phyloP scores from a whole-genome alignment of 2,888 invertebrate genomes.

The Drosophila rubida region DNA sequence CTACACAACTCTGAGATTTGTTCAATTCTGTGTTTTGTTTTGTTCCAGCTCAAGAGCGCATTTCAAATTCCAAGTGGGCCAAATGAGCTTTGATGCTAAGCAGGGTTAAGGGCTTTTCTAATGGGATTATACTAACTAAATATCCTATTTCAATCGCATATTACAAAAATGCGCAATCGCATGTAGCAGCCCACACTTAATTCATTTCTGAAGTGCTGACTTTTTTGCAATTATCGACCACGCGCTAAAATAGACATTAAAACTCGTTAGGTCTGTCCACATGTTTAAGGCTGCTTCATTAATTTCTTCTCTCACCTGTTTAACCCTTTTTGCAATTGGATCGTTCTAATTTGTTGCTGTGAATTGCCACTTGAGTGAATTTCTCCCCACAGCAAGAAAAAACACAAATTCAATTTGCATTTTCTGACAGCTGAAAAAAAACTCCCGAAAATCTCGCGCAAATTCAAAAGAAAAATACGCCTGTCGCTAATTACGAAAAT shows the following conservation, averaged over 20 bases:
- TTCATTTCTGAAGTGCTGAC: neutral
- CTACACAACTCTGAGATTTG: slow-evolving; percentile 40
- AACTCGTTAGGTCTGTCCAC: neutral
- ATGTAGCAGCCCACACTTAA: neutral
- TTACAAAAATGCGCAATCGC: neutral
- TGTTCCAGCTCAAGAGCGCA: slow-evolving; percentile 10
- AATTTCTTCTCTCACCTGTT: slow-evolving; percentile 47
- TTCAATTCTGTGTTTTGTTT: slow-evolving; percentile 15
- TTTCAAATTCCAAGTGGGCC: slow-evolving; percentile 34
- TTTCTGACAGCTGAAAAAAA: slow-evolving; percentile 50
- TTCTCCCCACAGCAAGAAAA: slow-evolving; percentile 27
- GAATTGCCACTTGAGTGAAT: slow-evolving; percentile 63
- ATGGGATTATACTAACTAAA: neutral
- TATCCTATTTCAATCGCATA: neutral
- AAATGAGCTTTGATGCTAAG: slow-evolving; percentile 36
- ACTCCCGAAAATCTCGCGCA: slow-evolving; percentile 23
- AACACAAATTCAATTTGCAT: slow-evolving; percentile 72
- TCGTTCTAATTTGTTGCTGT: slow-evolving; percentile 39
- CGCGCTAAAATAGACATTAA: neutral
- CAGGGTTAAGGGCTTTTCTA: slow-evolving; percentile 11
- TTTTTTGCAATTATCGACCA: neutral
- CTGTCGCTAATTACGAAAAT: slow-evolving; percentile 76
- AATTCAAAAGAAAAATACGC: slow-evolving; percentile 61
- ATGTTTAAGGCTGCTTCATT: neutral
- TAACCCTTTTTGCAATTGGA: slow-evolving; percentile 41